These are phyloP conservation scores for Drosophila nigritarsus DNA, from an alignment of 2,888 invertebrate species.

Conservation along the genomic window DNA sequence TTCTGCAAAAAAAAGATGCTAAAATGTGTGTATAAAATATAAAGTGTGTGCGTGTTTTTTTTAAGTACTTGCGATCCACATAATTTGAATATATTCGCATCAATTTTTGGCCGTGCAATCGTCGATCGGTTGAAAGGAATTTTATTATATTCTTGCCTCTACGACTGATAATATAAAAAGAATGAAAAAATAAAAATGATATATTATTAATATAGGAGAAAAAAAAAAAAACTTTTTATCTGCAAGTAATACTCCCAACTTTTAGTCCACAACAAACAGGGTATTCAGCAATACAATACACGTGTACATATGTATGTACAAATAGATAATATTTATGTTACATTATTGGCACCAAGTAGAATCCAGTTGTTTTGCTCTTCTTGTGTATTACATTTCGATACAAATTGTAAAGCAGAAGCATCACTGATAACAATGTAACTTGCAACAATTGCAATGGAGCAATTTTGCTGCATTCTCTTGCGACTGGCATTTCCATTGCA, in stretches of 20 bases:
- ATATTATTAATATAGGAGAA: neutral
- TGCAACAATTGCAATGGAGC: constrained; percentile 20
- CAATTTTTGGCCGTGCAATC: too few relatives aligned
- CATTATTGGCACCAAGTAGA: neutral
- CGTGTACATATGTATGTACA: too few relatives aligned
- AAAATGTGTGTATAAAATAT: neutral
- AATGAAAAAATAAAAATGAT: neutral
- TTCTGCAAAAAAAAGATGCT: neutral
- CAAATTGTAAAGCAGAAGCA: constrained; percentile 3
- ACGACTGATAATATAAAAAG: too few relatives aligned
- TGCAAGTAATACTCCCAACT: neutral
- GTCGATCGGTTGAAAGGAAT: too few relatives aligned
- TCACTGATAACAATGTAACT: constrained; percentile 15
- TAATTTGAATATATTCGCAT: too few relatives aligned
- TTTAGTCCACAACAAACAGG: too few relatives aligned
- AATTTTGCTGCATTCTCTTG: constrained; percentile 23
- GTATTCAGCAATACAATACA: neutral
- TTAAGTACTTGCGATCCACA: too few relatives aligned
- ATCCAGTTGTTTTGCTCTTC: neutral
- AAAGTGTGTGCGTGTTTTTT: neutral
- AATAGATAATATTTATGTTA: neutral
- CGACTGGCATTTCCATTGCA: constrained; percentile 35
- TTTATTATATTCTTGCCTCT: neutral
- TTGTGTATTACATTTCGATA: neutral
- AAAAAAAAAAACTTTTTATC: neutral